These are phyloP conservation scores for Rutpela maculata DNA, from an alignment of 2,888 invertebrate genomes.

Conservation along the genomic window DNA sequence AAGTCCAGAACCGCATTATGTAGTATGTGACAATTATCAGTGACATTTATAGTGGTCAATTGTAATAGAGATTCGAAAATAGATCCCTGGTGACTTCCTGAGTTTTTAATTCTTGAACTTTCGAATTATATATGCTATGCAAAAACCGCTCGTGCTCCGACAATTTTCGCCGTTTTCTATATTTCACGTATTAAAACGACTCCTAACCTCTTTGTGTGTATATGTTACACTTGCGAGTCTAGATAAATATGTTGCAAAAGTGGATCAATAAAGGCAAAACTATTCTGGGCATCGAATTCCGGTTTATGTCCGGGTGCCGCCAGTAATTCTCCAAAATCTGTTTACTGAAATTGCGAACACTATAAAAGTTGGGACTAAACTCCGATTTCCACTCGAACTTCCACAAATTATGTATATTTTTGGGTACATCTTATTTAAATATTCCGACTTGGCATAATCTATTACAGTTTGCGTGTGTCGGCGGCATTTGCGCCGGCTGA, in stretches of 20 bases:
- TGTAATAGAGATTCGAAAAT: too few species aligned
- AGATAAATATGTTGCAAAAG: conserved; percentile 38
- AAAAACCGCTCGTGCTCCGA: too few species aligned
- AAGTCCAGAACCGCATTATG: too few species aligned
- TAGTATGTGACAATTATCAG: too few species aligned
- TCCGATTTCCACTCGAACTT: conserved; percentile 42
- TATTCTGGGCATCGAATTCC: conserved; percentile 57
- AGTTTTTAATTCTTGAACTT: too few species aligned
- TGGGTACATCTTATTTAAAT: conserved; percentile 45
- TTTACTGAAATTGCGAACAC: conserved; percentile 54
- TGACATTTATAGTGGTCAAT: too few species aligned
- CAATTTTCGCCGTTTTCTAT: background rate
- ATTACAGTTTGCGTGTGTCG: conserved; percentile 46
- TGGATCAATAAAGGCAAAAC: conserved; percentile 50
- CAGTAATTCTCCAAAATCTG: conserved; percentile 59
- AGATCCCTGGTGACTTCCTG: too few species aligned
- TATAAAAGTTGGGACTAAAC: conserved; percentile 52
- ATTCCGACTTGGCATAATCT: conserved; percentile 42
- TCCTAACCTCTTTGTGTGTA: background rate
- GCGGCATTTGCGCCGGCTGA: background rate
- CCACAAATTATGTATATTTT: conserved; percentile 44
- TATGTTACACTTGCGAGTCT: conserved; percentile 4
- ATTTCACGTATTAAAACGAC: background rate
- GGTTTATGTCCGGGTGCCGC: conserved; percentile 58
- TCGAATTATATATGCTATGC: too few species aligned